phyloP scores from a whole-genome alignment of 92 coral and sea anemone species.

The Palythoa caribaeorum region DNA sequence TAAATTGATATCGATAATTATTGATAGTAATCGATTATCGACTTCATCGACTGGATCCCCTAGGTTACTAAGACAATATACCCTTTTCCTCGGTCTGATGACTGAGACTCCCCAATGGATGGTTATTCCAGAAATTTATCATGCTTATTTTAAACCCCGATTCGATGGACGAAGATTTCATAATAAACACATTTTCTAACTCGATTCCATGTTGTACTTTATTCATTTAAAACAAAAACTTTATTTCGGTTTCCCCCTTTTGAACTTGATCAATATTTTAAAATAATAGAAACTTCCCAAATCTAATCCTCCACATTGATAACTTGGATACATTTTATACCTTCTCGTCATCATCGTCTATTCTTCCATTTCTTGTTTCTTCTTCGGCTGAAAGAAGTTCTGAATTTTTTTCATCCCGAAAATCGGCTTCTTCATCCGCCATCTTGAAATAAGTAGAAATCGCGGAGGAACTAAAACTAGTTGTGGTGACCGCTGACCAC shows the following conservation, averaged over 20 bases:
- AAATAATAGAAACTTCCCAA: not conserved
- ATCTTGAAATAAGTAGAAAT: constrained; percentile 55
- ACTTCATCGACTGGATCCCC: no score
- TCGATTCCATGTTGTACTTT: not conserved
- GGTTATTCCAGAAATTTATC: no score
- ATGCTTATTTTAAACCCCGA: no score
- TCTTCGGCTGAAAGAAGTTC: constrained; percentile 21
- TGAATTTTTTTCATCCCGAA: not conserved
- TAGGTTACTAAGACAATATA: no score
- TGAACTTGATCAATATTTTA: no score
- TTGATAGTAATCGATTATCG: no score
- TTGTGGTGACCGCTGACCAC: constrained; percentile 18
- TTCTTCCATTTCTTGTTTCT: constrained; percentile 21
- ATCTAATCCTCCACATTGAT: not conserved
- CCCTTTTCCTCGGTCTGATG: no score
- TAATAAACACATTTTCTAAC: no score
- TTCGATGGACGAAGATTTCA: no score
- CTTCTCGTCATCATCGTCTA: constrained; percentile 45
- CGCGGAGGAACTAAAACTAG: constrained; percentile 40
- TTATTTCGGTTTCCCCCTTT: no score
- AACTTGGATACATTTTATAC: not conserved
- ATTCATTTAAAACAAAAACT: not conserved
- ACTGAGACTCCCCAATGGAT: no score
- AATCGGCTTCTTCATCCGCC: constrained; percentile 78
- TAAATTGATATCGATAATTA: no score